phyloP scores from a whole-genome alignment of 2,113 vertebrate genomes.

The Melospiza georgiana region DNA sequence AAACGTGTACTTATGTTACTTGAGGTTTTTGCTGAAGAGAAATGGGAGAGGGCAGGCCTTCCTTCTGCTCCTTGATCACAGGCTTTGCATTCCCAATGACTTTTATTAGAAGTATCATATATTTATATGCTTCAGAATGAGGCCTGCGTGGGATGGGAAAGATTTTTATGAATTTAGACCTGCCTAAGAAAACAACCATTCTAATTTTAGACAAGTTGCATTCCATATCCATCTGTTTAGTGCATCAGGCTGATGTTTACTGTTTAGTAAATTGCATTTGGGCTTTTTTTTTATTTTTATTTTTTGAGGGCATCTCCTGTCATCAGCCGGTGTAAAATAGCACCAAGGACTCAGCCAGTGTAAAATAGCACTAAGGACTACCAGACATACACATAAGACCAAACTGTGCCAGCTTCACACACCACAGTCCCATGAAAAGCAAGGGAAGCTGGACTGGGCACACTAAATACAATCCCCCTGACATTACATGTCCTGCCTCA shows the following conservation, averaged over 20 bases:
- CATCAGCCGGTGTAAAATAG: background rate
- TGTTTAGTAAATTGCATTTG: conserved; percentile 5
- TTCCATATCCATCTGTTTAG: conserved; percentile 34
- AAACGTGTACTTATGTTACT: background rate
- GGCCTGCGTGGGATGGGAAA: background rate
- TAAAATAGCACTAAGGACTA: background rate
- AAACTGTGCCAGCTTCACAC: background rate
- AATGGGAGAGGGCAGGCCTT: background rate
- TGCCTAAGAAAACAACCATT: conserved; percentile 33
- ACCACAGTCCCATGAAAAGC: background rate
- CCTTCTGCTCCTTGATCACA: background rate
- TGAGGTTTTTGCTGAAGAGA: background rate
- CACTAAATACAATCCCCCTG: background rate
- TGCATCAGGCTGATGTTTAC: conserved; percentile 15
- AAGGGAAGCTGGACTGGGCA: background rate
- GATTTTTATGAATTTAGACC: conserved; percentile 10
- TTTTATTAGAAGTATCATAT: background rate
- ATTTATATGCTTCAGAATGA: conserved; percentile 4
- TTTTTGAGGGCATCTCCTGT: background rate
- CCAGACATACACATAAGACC: background rate
- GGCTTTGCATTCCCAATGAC: background rate
- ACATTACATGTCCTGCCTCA: background rate
- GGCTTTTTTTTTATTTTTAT: background rate
- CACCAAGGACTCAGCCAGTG: background rate
- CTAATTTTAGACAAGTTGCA: conserved; percentile 43